Evolutionary conservation across 2,888 invertebrate species (phyloP).

Genomic region (Tiliacea aurago): DNA sequence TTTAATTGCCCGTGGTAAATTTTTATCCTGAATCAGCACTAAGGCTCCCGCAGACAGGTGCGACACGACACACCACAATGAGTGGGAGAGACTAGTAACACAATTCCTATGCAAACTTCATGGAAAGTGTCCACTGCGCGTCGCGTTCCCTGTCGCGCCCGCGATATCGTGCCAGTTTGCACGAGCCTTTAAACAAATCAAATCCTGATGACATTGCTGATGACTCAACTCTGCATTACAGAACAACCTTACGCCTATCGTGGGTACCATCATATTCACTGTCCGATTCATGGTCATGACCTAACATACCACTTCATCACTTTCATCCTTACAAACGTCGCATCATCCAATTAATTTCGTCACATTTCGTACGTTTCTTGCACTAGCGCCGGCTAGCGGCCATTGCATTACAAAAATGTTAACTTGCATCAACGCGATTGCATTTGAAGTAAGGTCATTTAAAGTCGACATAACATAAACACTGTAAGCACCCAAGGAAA

Average conservation of each 20-base stretch:
- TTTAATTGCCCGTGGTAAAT: background rate
- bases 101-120: no score
- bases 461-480: slow-evolving; percentile 64
- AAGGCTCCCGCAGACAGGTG: no score
- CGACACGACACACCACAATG: no score
- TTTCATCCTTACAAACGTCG: slow-evolving; percentile 45
- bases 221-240: background rate
- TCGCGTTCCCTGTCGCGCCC: no score
- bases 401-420: slow-evolving; percentile 67
- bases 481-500: slow-evolving; percentile 69
- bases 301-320: slow-evolving; percentile 19
- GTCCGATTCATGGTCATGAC: slow-evolving; percentile 21
- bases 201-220: background rate
- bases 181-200: no score
- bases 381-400: slow-evolving; percentile 47
- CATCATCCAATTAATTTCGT: slow-evolving; percentile 62
- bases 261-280: slow-evolving; percentile 4
- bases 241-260: background rate
- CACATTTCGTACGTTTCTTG: slow-evolving; percentile 66
- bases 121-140: no score
- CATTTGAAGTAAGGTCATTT: slow-evolving; percentile 73
- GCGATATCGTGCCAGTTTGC: no score
- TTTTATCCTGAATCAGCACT: no score
- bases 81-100: no score
- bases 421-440: slow-evolving; percentile 70